These are phyloP conservation scores for Hippocampus abdominalis DNA, from an alignment of 2,113 vertebrate species.

Conservation along the genomic window DNA sequence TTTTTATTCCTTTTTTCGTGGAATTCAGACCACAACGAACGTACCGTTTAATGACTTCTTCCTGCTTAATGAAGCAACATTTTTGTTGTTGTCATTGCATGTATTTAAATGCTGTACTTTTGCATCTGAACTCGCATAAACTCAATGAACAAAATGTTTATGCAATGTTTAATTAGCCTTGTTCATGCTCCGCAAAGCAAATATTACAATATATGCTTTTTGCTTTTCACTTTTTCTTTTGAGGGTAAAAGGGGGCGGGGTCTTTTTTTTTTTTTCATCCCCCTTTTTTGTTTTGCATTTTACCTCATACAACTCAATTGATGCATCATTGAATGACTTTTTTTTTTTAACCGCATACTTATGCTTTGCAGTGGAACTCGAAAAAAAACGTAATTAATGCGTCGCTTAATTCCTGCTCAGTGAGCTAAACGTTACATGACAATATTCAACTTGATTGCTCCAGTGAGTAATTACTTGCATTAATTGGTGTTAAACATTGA, in stretches of 20 bases:
- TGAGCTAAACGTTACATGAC: background rate
- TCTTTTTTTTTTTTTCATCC: background rate
- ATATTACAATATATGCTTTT: background rate
- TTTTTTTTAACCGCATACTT: background rate
- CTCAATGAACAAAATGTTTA: conserved; percentile 14
- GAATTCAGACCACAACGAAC: too few relatives aligned
- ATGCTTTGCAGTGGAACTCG: background rate
- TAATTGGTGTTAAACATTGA: conserved; percentile 6
- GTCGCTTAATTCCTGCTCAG: background rate
- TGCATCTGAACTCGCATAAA: conserved; percentile 27
- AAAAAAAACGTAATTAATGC: background rate
- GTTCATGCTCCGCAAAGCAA: background rate
- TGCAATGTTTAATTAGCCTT: conserved; percentile 14
- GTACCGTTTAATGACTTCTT: too few relatives aligned
- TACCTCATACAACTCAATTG: background rate
- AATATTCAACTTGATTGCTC: background rate
- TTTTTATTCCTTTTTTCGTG: too few relatives aligned
- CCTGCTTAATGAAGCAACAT: too few relatives aligned
- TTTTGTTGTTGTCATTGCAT: background rate
- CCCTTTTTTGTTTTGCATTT: background rate
- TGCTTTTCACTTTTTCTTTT: background rate
- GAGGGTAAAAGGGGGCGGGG: background rate
- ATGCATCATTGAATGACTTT: too few relatives aligned
- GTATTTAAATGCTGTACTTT: background rate
- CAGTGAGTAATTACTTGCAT: conserved; percentile 3